Evolutionary conservation across 2,797 vertebrate genomes (phyloP).

Genomic region (Buphagus erythrorhynchus): DNA sequence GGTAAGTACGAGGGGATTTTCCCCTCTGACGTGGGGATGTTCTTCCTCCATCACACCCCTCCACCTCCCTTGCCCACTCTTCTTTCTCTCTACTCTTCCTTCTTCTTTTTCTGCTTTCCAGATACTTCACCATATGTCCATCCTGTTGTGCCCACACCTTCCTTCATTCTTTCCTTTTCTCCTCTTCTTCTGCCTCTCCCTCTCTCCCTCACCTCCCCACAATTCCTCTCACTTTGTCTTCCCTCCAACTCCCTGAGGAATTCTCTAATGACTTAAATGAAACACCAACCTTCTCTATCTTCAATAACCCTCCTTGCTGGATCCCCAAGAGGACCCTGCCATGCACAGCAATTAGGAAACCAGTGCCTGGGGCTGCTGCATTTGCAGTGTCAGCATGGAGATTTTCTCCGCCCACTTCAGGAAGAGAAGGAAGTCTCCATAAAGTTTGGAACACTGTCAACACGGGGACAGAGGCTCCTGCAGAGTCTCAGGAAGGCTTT

Average conservation of each 20-base stretch:
- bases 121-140: neutral
- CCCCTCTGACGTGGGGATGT: neutral
- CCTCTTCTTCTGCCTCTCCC: neutral
- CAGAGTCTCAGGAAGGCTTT: neutral
- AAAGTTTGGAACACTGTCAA: neutral
- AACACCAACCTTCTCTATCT: neutral
- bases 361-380: neutral
- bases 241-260: neutral
- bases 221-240: neutral
- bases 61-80: neutral
- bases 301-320: neutral
- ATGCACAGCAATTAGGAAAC: constrained; percentile 26
- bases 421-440: neutral
- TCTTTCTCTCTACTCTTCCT: neutral
- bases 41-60: fast-evolving
- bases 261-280: constrained; percentile 35
- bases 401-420: neutral
- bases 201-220: neutral
- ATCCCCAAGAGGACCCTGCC: constrained; percentile 2
- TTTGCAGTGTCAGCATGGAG: neutral
- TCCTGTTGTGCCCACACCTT: neutral
- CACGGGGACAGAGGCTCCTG: neutral
- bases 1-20: neutral
- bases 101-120: neutral
- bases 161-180: neutral